Base-by-base conservation (phyloP, 2,888 invertebrate species). In the Dicyrtomina minuta region DNA sequence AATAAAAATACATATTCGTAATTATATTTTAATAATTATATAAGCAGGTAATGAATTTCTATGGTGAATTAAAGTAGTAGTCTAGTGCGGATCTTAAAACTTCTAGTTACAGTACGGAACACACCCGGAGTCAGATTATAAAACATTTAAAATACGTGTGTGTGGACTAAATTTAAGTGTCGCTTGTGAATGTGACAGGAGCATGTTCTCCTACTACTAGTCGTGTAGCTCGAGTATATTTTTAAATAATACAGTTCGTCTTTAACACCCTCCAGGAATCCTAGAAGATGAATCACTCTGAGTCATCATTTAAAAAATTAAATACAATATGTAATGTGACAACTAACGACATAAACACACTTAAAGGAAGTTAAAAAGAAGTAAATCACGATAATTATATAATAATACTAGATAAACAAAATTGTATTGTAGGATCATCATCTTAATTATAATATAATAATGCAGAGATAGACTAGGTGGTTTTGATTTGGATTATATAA, bases 401-500 rank as follows among this genome's bases (percentile, higher is more conserved):
- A 65, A 65, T 65, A 65, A 65, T 65, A 65, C 65, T 65, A 65
- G 46, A 64, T 64, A 65, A 65, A 65, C 39, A 65, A 33, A 65
- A 65, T 65, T 39, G 33, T 43, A 65, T 65, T 65, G 65, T 61
- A 44, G 65, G 55, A 65, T 51, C 51, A 64, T 64, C 64, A 64
- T 53, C 12, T 49, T 65, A 53, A 33, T 53, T 65, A 53, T 65
- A 65, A 55, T 62, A 60, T 65, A 65, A 65, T 65, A 65, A 65
- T 65, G 65, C 65, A 65, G 65, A 65, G 65, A 65, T 49, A 65
- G 65, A 65, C 65, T 65, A 65, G 65, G 65, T 65, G 65, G 65
- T 65, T 65, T 65, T 65, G 65, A 65, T 65, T 65, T 65, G 65
- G 65, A 65, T 65, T 65, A 53, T 41, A 41, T 65, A 65, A 65